These are phyloP conservation scores for Phycodurus eques DNA, from an alignment of 2,113 vertebrate genomes.

Conservation along the genomic window DNA sequence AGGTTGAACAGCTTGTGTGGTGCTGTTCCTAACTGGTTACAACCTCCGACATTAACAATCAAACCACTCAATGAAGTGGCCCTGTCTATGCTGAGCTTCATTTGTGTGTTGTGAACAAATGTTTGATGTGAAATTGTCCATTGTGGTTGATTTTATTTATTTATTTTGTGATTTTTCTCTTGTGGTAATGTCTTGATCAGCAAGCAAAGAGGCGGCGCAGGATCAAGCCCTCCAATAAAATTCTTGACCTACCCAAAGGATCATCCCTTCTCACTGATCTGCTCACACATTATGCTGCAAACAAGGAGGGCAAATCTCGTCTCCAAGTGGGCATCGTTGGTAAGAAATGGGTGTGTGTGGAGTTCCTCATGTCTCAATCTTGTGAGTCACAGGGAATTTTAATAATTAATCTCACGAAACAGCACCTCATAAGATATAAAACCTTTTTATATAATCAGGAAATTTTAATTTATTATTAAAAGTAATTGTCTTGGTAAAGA, in stretches of 20 bases:
- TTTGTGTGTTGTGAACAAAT: slow-evolving; percentile 48
- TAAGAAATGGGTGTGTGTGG: slow-evolving; percentile 56
- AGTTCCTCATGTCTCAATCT: background rate
- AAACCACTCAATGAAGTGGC: slow-evolving; percentile 21
- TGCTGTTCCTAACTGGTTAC: slow-evolving; percentile 67
- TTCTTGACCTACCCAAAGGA: slow-evolving; percentile 64
- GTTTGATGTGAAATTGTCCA: background rate
- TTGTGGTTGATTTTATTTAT: background rate
- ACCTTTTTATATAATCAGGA: too few species aligned
- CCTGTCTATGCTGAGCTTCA: slow-evolving; percentile 29
- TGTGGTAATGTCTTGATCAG: slow-evolving; percentile 46
- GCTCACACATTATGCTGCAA: slow-evolving; percentile 65
- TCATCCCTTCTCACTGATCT: slow-evolving; percentile 74
- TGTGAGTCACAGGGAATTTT: background rate
- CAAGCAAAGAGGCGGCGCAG: slow-evolving; percentile 62
- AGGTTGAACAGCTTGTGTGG: slow-evolving; percentile 58
- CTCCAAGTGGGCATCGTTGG: slow-evolving; percentile 88
- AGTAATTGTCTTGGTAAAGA: too few species aligned
- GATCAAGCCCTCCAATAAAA: slow-evolving; percentile 39
- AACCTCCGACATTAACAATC: slow-evolving; percentile 60
- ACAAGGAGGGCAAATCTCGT: slow-evolving; percentile 43
- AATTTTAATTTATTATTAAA: too few species aligned
- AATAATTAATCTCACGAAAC: background rate
- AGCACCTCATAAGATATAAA: background rate
- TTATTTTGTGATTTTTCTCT: background rate